phyloP scores from a whole-genome alignment of 2,113 vertebrate species.

The Actenoides hombroni region DNA sequence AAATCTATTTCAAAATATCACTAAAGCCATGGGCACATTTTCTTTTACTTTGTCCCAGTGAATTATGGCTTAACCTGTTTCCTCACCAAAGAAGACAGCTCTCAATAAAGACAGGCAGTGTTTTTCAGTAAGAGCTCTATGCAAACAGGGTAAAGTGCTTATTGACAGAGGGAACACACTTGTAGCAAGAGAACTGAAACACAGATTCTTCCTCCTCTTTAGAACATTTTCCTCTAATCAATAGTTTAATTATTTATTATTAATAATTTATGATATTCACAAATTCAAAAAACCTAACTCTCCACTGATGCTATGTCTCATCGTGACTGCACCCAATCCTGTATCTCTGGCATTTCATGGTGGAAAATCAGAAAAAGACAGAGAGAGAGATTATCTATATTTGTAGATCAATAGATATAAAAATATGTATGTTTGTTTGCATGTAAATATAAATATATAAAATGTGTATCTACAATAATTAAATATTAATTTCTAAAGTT shows the following conservation, averaged over 20 bases:
- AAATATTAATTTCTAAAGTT: background rate
- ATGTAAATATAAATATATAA: background rate
- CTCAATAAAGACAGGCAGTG: background rate
- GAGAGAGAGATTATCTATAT: background rate
- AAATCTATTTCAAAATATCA: background rate
- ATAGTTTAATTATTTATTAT: background rate
- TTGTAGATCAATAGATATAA: background rate
- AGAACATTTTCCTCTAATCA: background rate
- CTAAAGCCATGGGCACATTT: background rate
- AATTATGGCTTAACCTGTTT: background rate
- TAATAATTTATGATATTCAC: background rate
- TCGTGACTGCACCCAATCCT: background rate
- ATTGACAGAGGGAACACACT: background rate
- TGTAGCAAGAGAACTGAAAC: background rate
- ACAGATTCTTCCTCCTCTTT: background rate
- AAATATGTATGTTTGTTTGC: background rate
- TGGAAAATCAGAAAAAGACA: background rate
- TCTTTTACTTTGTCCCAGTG: background rate
- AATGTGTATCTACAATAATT: background rate
- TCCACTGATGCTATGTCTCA: background rate
- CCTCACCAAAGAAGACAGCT: background rate
- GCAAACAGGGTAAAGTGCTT: background rate
- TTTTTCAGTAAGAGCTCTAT: background rate
- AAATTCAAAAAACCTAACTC: background rate
- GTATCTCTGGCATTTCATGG: background rate